Conservation (phyloP, 2,888 invertebrate species). For the Anoplius nigerrimus region DNA sequence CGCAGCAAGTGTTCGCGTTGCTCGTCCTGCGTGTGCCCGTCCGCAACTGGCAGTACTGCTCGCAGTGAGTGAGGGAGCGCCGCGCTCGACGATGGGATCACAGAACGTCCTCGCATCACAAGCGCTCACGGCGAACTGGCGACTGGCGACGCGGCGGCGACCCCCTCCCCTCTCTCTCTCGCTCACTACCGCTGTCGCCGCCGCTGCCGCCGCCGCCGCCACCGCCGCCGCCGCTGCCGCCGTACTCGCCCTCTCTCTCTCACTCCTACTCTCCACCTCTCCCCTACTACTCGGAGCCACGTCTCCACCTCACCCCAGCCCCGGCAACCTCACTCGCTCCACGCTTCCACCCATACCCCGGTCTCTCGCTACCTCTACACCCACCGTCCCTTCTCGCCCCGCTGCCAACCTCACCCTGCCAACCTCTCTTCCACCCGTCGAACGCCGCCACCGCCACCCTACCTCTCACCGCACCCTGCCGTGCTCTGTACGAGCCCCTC, state of each 20-base stretch:
- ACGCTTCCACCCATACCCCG: constrained; percentile 64
- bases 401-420: constrained; percentile 74
- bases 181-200: constrained; percentile 53
- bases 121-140: constrained; percentile 89
- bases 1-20: background rate
- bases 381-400: constrained; percentile 74
- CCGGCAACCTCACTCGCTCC: constrained; percentile 64
- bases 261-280: constrained; percentile 53
- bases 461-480: constrained; percentile 6
- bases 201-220: constrained; percentile 49
- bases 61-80: constrained; percentile 39
- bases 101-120: constrained; percentile 85
- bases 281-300: constrained; percentile 33
- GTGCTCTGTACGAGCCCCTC: constrained; percentile 64
- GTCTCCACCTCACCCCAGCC: constrained; percentile 63
- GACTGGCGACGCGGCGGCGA: constrained; percentile 75
- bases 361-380: constrained; percentile 54
- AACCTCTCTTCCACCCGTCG: constrained; percentile 61
- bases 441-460: constrained; percentile 62
- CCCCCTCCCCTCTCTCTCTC: constrained; percentile 64
- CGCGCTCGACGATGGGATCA: constrained; percentile 43
- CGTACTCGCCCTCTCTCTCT: constrained; percentile 59
- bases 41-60: background rate
- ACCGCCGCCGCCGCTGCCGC: constrained; percentile 28
- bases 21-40: background rate